Evolutionary conservation across 2,888 invertebrate genomes (phyloP).

Genomic region (Netelia fuscicornis): DNA sequence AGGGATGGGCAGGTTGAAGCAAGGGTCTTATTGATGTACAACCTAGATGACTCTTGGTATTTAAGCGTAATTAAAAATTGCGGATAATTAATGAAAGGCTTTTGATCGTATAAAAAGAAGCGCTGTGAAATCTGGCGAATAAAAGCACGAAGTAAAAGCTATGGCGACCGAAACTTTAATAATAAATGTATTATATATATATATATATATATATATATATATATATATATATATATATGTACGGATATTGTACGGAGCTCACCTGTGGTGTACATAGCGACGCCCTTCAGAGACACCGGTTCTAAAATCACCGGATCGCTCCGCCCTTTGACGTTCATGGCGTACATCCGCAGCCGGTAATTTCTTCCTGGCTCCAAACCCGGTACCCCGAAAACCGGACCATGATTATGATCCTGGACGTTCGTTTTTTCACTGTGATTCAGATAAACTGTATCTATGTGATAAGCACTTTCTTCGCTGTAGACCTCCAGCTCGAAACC

Average conservation of each 20-base stretch:
- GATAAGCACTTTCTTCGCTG: constrained; percentile 81
- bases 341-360: constrained; percentile 92
- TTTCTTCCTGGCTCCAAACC: constrained; percentile 91
- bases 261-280: constrained; percentile 87
- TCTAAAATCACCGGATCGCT: constrained; percentile 94
- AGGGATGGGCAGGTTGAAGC: constrained; percentile 2
- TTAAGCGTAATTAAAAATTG: constrained; percentile 50
- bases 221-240: background rate
- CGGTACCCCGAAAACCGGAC: constrained; percentile 89
- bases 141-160: constrained; percentile 2
- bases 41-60: constrained; percentile 55
- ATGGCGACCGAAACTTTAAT: constrained; percentile 4
- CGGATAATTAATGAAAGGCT: constrained; percentile 49
- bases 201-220: too few species aligned
- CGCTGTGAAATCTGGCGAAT: constrained; percentile 30
- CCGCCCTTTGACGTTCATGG: constrained; percentile 94
- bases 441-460: constrained; percentile 78
- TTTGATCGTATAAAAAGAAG: background rate
- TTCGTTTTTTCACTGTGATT: constrained; percentile 78
- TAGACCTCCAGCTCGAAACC: constrained; percentile 82
- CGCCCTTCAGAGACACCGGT: constrained; percentile 93
- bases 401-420: constrained; percentile 60
- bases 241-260: constrained; percentile 67
- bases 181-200: constrained; percentile 4
- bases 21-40: constrained; percentile 33